A percentile compares a stretch with the other conserved stretches of the same genome.
Conservation (phyloP, 2,797 vertebrate species). For the Margarornis squamiger region DNA sequence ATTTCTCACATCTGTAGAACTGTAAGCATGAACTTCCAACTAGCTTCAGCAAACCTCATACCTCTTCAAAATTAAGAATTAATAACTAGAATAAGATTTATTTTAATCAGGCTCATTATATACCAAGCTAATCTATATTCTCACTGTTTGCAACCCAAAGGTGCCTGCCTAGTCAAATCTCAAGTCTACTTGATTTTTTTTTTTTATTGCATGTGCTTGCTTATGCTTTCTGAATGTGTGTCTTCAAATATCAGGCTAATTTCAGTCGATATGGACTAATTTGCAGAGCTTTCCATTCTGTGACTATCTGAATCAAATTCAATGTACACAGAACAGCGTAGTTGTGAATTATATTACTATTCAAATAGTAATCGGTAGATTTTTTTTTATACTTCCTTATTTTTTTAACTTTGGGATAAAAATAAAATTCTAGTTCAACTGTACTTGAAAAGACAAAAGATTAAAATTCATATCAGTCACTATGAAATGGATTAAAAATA, state of each 20-base stretch:
- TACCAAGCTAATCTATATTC: neutral
- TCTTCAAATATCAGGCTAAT: neutral
- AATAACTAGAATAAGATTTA: neutral
- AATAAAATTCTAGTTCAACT: neutral
- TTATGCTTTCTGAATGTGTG: neutral
- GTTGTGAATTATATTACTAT: neutral
- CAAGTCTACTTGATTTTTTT: neutral
- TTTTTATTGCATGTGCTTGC: neutral
- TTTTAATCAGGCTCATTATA: neutral
- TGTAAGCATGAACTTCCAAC: neutral
- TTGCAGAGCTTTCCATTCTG: neutral
- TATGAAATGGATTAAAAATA: neutral
- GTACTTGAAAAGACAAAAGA: neutral
- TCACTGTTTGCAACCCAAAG: neutral
- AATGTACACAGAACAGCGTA: neutral
- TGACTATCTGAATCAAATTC: neutral
- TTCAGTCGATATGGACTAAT: neutral
- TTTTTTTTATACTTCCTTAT: neutral
- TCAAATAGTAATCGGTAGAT: neutral
- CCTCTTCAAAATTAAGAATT: neutral
- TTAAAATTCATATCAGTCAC: neutral
- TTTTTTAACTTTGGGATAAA: neutral
- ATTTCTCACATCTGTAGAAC: neutral
- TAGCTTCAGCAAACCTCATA: neutral
- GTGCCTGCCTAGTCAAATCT: neutral